phyloP scores from a whole-genome alignment of 2,888 invertebrate genomes.

The Zaprionus lineosus region DNA sequence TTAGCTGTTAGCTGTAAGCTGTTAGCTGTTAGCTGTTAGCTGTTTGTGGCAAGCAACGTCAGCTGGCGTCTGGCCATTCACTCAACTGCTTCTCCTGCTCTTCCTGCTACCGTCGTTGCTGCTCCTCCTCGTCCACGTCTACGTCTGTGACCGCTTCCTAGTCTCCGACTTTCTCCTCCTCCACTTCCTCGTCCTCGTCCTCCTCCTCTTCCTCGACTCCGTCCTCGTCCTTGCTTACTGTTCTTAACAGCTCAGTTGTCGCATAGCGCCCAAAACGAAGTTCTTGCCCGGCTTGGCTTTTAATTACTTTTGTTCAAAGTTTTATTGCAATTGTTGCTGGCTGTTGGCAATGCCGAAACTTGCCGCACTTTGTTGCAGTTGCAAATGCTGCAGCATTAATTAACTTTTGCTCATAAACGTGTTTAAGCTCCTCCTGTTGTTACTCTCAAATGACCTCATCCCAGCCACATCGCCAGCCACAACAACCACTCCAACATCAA shows the following conservation, averaged over 20 bases:
- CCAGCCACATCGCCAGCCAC: constrained; percentile 8
- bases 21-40: constrained; percentile 50
- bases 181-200: background rate
- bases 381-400: constrained; percentile 52
- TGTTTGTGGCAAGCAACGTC: constrained; percentile 45
- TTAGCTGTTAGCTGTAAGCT: constrained; percentile 14
- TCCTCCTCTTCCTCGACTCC: background rate
- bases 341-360: background rate
- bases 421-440: constrained; percentile 7
- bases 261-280: constrained; percentile 55
- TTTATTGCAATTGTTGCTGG: constrained; percentile 57
- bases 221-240: constrained; percentile 1
- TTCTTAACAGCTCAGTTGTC: constrained; percentile 52
- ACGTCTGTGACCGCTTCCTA: background rate
- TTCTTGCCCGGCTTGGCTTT: constrained; percentile 30
- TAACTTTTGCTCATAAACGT: constrained; percentile 47
- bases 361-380: constrained; percentile 37
- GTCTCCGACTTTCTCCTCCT: constrained; percentile 17
- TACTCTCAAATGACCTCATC: constrained; percentile 46
- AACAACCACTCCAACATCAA: constrained; percentile 10
- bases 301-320: constrained; percentile 68
- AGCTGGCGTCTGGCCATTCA: constrained; percentile 58
- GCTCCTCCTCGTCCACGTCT: background rate
- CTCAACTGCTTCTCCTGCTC: constrained; percentile 12
- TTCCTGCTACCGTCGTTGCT: constrained; percentile 7